Percentiles rank a stretch among this genome's conserved stretches.
These are phyloP conservation scores for Oreocharis arfaki DNA, from an alignment of 2,113 vertebrate species.

Conservation along the genomic window DNA sequence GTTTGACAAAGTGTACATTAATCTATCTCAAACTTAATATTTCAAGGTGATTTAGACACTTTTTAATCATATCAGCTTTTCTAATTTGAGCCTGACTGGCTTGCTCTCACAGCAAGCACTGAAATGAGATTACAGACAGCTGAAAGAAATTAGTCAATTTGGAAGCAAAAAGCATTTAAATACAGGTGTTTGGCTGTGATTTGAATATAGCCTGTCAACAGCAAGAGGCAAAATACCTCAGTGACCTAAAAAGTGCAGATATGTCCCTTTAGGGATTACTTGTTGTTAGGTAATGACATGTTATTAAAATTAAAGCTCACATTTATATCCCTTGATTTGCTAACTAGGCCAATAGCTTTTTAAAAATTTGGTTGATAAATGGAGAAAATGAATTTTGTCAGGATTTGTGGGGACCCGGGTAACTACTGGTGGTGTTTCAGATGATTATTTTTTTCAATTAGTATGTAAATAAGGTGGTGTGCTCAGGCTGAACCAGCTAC, in stretches of 20 bases:
- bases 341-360: not conserved
- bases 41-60: not conserved
- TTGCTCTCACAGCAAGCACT: not conserved
- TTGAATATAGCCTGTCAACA: not conserved
- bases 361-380: not conserved
- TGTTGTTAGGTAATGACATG: not conserved
- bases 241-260: conserved; percentile 3
- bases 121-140: not conserved
- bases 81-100: not conserved
- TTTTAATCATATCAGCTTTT: not conserved
- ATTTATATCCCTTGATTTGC: not conserved
- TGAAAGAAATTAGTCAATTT: not conserved
- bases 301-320: not conserved
- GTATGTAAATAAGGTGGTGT: not conserved
- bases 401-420: not conserved
- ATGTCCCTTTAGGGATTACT: not conserved
- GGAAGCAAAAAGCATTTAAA: not conserved
- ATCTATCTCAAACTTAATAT: not conserved
- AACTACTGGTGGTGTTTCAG: not conserved
- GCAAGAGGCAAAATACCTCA: not conserved
- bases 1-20: not conserved
- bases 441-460: not conserved
- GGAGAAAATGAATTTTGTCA: not conserved
- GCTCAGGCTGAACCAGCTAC: not conserved
- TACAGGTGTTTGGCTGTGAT: not conserved